Base-by-base conservation (phyloP, 2,113 vertebrate genomes). In the Rhinogobius similis region DNA sequence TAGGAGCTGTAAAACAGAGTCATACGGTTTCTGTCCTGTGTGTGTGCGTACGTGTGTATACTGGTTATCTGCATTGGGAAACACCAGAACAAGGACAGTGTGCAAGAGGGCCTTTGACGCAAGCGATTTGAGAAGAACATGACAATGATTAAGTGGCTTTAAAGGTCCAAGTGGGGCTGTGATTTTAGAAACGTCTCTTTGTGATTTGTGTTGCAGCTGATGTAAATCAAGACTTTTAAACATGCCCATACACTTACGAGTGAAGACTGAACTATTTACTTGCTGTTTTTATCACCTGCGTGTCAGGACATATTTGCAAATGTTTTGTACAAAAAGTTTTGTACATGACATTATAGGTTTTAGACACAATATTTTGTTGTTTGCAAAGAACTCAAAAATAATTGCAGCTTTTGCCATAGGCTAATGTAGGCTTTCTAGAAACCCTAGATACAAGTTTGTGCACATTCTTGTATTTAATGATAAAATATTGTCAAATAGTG, bases 91-190 rank as follows among this genome's bases (percentile, higher is more conserved):
- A 81, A 85, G 86, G 82, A 87, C 87, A 85, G 75, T 78, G 62
- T 87, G 86, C 77, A 84, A 73, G 67, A 43, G 77, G 32, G 52
- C 8, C 66, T 82, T 80, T 90, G 90, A 90, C 87, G 86, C 64
- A 85, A 79, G 77, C 72, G 65, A 67, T 72, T 29, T 64, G 63
- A 75, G 29, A 39, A 23, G 77, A 76, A 74, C 83, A 72, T 16
- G 63, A 64, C 74, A 77, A 29, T 24, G 73, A 81, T 75, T 70
- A 75, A 81, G 76, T 1, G 18, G 53, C 65, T 64, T 65, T 76
- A 10, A 53, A 38, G 48, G 18, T 41, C 7, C 1, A 21, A n/a
- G 48, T 48, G 26, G 41, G 14, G 14, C 14, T 46, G 16, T 5
- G 18, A 46, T 46, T 20, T 46, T 46, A 36, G 43, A 46, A 46